Base-by-base conservation (phyloP, 2,113 vertebrate genomes). In the Copsychus sechellarum region DNA sequence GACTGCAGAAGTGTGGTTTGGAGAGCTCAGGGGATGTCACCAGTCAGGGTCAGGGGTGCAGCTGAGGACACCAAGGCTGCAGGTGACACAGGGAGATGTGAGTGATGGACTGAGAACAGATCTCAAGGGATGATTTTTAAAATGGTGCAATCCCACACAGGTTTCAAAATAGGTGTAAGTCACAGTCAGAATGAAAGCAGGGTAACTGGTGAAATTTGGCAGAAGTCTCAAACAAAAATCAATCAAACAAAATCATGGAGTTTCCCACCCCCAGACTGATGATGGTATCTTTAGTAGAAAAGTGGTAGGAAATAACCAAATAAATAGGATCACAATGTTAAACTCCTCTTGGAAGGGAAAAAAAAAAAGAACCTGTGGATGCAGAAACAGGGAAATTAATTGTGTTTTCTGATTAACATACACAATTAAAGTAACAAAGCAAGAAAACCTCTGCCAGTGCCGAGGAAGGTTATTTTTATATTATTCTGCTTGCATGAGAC, bases 381-480 rank as follows among this genome's bases (percentile, higher is more conserved):
- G 9, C 67, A 82, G 77, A 95, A 91, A 86, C 14, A 4, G 57
- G 71, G 66, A 96, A 97, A 97, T 96, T 94, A 98, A 96, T 97
- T 88, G 47, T 95, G 74, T 96, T 97, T 97, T 96, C 70, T 96
- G 94, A 98, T 98, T 97, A 98, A 97, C 96, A 97, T 97, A 96
- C 80, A 96, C 92, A 97, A 96, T 98, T 97, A 98, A 96, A 92
- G 92, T 79, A 94, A 85, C 72, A 93, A 95, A 95, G 50, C 64
- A 71, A 88, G 80, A 88, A 93, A 96, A 96, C 81, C 92, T 64
- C 82, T 81, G 45, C 70, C 86, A 24, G 81, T 29, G 28, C 36
- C 18, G 12, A 73, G 95, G 93, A 97, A 97, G 91, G 96, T 97
- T 95, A 85, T 95, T 97, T 88, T 86, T 94, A 25, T 82, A 31